A percentile compares a stretch with the other conserved stretches of the same genome.
phyloP scores from a whole-genome alignment of 2,888 invertebrate species.

The Heliconius charithonia region DNA sequence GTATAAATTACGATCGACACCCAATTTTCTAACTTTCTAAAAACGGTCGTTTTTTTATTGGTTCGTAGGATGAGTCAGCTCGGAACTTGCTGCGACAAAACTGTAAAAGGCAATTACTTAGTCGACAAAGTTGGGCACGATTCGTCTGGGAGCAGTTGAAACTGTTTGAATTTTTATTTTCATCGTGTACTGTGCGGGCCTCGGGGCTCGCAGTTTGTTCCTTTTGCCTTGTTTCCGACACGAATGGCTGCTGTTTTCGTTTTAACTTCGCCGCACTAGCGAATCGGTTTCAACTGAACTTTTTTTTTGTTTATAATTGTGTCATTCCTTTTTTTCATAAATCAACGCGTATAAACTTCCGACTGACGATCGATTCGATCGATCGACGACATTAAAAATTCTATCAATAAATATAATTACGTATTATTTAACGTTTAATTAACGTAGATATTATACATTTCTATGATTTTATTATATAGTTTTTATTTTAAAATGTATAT shows the following conservation, averaged over 20 bases:
- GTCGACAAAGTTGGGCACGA: slow-evolving; percentile 62
- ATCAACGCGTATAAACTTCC: not conserved
- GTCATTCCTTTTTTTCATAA: slow-evolving; percentile 12
- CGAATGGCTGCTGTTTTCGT: slow-evolving; percentile 42
- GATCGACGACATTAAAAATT: not conserved
- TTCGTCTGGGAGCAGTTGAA: slow-evolving; percentile 58
- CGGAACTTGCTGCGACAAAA: slow-evolving; percentile 63
- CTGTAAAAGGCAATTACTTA: slow-evolving; percentile 76
- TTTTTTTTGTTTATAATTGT: slow-evolving; percentile 31
- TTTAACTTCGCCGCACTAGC: slow-evolving; percentile 40
- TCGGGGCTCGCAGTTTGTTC: slow-evolving; percentile 35
- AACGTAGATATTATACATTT: no score
- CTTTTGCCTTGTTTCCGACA: slow-evolving; percentile 46
- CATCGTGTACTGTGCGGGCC: slow-evolving; percentile 39
- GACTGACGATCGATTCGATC: not conserved
- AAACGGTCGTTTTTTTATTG: slow-evolving; percentile 31
- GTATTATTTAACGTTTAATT: no score
- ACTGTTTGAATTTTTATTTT: slow-evolving; percentile 45
- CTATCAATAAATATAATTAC: not conserved
- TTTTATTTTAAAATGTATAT: no score
- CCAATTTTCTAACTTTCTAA: slow-evolving; percentile 41
- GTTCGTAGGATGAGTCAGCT: slow-evolving; percentile 59
- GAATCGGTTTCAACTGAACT: slow-evolving; percentile 39
- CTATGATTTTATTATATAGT: no score
- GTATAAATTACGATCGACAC: slow-evolving; percentile 36